Conservation (phyloP, 2,797 vertebrate genomes). For the Coregonus suidteri region DNA sequence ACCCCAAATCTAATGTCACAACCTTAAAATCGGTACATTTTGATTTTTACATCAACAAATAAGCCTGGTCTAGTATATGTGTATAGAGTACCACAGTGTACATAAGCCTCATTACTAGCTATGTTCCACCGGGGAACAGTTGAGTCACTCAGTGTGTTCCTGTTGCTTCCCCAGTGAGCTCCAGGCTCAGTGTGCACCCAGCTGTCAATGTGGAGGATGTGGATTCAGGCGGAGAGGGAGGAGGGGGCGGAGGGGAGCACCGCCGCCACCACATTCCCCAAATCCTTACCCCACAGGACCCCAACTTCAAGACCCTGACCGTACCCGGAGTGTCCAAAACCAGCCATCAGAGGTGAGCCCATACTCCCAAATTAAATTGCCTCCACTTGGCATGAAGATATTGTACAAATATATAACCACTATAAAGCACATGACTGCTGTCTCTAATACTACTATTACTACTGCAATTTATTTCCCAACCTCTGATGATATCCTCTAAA, state of each 20-base stretch:
- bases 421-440: background rate
- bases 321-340: constrained; percentile 72
- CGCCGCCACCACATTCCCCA: constrained; percentile 42
- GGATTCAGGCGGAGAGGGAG: constrained; percentile 64
- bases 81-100: background rate
- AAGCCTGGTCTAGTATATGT: background rate
- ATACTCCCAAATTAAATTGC: background rate
- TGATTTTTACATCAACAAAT: too few species aligned
- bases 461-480: background rate
- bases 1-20: too few species aligned
- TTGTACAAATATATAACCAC: background rate
- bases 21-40: too few species aligned
- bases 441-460: background rate
- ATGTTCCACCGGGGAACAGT: background rate
- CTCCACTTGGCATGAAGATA: constrained; percentile 15
- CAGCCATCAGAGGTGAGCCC: constrained; percentile 80
- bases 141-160: background rate
- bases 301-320: constrained; percentile 70
- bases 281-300: constrained; percentile 60
- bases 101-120: background rate
- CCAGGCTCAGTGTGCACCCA: constrained; percentile 68
- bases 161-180: constrained; percentile 59
- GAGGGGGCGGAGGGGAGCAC: background rate
- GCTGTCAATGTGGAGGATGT: constrained; percentile 82
- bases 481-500: background rate